Base-by-base conservation (phyloP, 2,888 invertebrate species). In the Alsophila aescularia region DNA sequence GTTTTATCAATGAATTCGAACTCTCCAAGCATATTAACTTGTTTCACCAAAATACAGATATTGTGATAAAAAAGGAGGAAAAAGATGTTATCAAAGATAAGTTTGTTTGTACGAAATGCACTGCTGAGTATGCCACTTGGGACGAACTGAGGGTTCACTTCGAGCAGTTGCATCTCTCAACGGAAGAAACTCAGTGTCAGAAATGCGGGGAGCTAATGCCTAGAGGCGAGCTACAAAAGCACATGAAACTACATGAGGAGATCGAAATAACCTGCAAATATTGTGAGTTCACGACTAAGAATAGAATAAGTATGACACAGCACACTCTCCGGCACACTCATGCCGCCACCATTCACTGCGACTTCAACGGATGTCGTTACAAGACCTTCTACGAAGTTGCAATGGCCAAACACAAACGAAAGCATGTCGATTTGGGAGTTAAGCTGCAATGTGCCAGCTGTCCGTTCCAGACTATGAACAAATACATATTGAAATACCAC, bases 401-500 rank as follows among this genome's bases (percentile, higher is more conserved):
- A 1, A 90, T 90, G 89, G 71, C 79, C 3, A 90, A 87, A 27
- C 91, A 91, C 56, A 87, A 76, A 47, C 63, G 72, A 0, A 85
- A 80, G 43, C 91, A 91, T 59, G 66, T 60, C 0, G 87, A 87
- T 32, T 68, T 77, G 27, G 88, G 89, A 5, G 83, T 87, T 0
- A 90, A 87, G 62, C 63, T 89, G 13, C 87, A 90, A 54, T 91
- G 90, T 59, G 64, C 78, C 0, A 79, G 85, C 13, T 90, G 90
- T 58, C 81, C 89, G 0, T 91, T 90, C 57, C 88, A 89, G 62
- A 82, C 85, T 0, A 90, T 89, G 88, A 90, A 90, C 64, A 90
- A 90, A 56, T 90, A 91, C 48, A 83, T 90, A 6, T 60, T 91
- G 13, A 85, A 73, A 36, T 90, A 90, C 42, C 91, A 91, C 1